A percentile compares a stretch with the other conserved stretches of the same genome.
Evolutionary conservation across 2,797 vertebrate species (phyloP).

Genomic region (Apogon talboti): DNA sequence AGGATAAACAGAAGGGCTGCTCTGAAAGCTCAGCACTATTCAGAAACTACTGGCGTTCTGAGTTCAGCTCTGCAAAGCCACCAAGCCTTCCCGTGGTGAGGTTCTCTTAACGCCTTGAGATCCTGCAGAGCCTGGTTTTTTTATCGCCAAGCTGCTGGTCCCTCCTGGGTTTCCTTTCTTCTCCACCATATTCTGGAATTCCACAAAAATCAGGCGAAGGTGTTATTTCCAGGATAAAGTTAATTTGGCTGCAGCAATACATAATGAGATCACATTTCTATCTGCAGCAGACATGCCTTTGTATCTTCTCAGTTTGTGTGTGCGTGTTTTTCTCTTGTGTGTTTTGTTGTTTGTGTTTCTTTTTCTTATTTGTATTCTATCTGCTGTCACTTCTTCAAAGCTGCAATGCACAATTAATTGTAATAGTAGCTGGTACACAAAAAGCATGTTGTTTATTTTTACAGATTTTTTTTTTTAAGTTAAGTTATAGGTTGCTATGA

Average conservation of each 20-base stretch:
- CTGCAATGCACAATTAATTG: conserved; percentile 32
- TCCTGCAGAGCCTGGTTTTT: conserved; percentile 61
- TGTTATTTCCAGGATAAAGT: conserved; percentile 50
- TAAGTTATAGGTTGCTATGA: too few relatives aligned
- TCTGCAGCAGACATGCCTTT: background rate
- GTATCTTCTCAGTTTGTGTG: too few relatives aligned
- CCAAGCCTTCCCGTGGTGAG: conserved; percentile 68
- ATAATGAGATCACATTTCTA: conserved; percentile 36
- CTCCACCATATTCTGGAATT: conserved; percentile 47
- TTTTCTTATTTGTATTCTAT: conserved; percentile 4
- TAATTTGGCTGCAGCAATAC: conserved; percentile 48
- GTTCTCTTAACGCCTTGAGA: conserved; percentile 62
- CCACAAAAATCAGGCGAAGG: conserved; percentile 42
- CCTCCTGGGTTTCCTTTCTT: conserved; percentile 55
- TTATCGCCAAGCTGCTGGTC: conserved; percentile 49
- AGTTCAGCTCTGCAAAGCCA: conserved; percentile 69
- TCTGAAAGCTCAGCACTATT: conserved; percentile 57
- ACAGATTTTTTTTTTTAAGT: too few relatives aligned
- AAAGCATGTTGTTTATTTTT: conserved; percentile 1
- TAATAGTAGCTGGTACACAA: conserved; percentile 24
- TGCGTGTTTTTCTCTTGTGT: too few relatives aligned
- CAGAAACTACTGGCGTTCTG: conserved; percentile 59
- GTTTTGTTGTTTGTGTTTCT: too few relatives aligned
- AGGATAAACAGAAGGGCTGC: conserved; percentile 50
- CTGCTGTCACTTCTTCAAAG: conserved; percentile 32